These are phyloP conservation scores for Neoaliturus tenellus DNA, from an alignment of 2,888 invertebrate genomes.

Conservation along the genomic window DNA sequence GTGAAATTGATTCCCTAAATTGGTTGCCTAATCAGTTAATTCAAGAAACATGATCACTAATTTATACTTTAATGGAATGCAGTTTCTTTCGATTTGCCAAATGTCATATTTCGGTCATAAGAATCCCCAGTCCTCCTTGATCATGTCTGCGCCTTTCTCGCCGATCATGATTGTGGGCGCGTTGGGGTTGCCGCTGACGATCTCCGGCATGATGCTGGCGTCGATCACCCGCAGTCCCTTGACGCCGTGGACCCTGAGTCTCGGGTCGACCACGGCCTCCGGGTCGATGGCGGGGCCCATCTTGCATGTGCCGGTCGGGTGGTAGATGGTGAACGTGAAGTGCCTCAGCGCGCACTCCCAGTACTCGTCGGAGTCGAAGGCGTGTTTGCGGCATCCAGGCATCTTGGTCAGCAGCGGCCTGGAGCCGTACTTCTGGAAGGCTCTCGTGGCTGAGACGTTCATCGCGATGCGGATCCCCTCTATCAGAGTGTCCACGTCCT, in stretches of 20 bases:
- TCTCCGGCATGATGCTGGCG: conserved; percentile 92
- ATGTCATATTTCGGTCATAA: background rate
- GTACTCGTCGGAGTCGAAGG: conserved; percentile 86
- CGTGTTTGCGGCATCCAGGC: conserved; percentile 86
- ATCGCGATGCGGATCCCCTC: conserved; percentile 92
- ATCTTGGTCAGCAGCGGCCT: conserved; percentile 86
- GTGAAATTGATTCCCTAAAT: background rate
- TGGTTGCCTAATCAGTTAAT: background rate
- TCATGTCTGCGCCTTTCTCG: conserved; percentile 92
- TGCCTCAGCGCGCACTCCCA: conserved; percentile 92
- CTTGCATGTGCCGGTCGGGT: conserved; percentile 90
- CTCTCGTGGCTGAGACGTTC: conserved; percentile 85
- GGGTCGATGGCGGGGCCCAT: conserved; percentile 90
- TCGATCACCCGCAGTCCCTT: conserved; percentile 87
- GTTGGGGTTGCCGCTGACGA: conserved; percentile 93
- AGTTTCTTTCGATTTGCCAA: background rate
- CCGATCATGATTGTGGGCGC: conserved; percentile 94
- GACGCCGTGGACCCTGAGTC: conserved; percentile 86
- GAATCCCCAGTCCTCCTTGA: conserved; percentile 83
- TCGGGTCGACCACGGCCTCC: conserved; percentile 87
- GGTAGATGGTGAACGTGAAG: conserved; percentile 88
- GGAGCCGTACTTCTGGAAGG: conserved; percentile 89
- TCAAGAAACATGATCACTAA: background rate
- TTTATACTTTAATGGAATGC: background rate
- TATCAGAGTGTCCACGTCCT: conserved; percentile 86